Percentiles rank a stretch among this genome's conserved stretches.
phyloP scores from a whole-genome alignment of 2,888 invertebrate genomes.

The Pyrochroa serraticornis region DNA sequence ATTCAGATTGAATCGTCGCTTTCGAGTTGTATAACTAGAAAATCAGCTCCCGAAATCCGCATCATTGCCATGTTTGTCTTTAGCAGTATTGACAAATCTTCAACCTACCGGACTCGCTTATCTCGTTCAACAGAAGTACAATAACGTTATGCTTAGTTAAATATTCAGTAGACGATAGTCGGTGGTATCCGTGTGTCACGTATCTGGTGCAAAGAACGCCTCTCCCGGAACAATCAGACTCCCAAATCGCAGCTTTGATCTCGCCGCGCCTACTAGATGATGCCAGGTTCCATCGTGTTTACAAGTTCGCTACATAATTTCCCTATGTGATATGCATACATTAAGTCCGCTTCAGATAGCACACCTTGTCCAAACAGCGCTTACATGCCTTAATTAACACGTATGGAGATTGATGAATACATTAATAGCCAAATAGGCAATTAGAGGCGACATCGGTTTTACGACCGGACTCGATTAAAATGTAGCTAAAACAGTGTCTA shows the following conservation, averaged over 20 bases:
- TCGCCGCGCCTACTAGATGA: slow-evolving; percentile 33
- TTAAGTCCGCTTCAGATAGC: slow-evolving; percentile 10
- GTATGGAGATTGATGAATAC: slow-evolving; percentile 6
- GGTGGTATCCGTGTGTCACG: slow-evolving; percentile 43
- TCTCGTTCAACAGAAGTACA: slow-evolving; percentile 17
- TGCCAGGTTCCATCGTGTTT: slow-evolving; percentile 29
- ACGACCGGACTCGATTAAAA: slow-evolving; percentile 23
- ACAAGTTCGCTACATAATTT: slow-evolving; percentile 37
- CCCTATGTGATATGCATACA: slow-evolving; percentile 38
- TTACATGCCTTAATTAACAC: slow-evolving; percentile 4
- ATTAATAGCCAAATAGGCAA: slow-evolving; percentile 6
- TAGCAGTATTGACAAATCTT: background rate
- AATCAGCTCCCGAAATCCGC: too few species aligned
- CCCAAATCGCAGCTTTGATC: slow-evolving; percentile 43
- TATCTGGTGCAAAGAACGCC: slow-evolving; percentile 47
- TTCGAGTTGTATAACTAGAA: too few species aligned
- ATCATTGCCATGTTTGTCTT: too few species aligned
- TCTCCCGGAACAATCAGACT: slow-evolving; percentile 42
- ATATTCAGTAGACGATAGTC: slow-evolving; percentile 39
- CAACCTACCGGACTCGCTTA: background rate
- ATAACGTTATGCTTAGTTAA: slow-evolving; percentile 30
- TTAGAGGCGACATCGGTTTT: slow-evolving; percentile 3
- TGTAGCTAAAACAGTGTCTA: slow-evolving; percentile 27
- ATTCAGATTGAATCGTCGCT: too few species aligned
- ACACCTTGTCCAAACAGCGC: slow-evolving; percentile 1